phyloP scores from a whole-genome alignment of 2,888 invertebrate genomes.

The Micropterix aruncella region DNA sequence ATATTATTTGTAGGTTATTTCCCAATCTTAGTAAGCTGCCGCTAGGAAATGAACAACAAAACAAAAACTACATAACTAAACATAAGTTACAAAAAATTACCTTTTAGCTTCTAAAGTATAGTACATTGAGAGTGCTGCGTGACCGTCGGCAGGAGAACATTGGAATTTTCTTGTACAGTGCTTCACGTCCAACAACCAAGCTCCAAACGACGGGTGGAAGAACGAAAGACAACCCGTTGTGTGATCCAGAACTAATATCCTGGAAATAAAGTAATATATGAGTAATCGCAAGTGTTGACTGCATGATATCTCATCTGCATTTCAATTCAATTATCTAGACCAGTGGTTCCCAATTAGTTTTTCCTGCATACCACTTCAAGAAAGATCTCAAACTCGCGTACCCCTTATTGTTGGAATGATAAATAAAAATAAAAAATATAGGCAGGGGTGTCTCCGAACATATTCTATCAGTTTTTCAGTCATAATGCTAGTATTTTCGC shows the following conservation, averaged over 20 bases:
- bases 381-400: too few relatives aligned
- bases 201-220: conserved; percentile 90
- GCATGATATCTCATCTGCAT: too few relatives aligned
- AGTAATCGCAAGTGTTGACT: too few relatives aligned
- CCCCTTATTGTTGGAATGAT: too few relatives aligned
- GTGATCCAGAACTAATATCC: conserved; percentile 39
- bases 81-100: conserved; percentile 14
- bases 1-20: not conserved
- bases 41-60: not conserved
- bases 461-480: too few relatives aligned
- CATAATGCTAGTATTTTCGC: too few relatives aligned
- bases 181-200: conserved; percentile 94
- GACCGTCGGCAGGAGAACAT: conserved; percentile 77
- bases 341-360: too few relatives aligned
- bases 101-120: conserved; percentile 56
- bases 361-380: too few relatives aligned
- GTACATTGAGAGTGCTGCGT: conserved; percentile 76
- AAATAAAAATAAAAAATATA: too few relatives aligned
- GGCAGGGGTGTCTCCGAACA: too few relatives aligned
- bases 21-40: too few relatives aligned
- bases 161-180: conserved; percentile 92
- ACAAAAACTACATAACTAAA: not conserved
- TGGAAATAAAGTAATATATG: conserved; percentile 12
- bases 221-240: conserved; percentile 49
- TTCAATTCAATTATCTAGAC: too few relatives aligned